Evolutionary conservation across 37 sponge, comb jelly and placozoan genomes (phyloP).

Genomic region (Spongia lamella): DNA sequence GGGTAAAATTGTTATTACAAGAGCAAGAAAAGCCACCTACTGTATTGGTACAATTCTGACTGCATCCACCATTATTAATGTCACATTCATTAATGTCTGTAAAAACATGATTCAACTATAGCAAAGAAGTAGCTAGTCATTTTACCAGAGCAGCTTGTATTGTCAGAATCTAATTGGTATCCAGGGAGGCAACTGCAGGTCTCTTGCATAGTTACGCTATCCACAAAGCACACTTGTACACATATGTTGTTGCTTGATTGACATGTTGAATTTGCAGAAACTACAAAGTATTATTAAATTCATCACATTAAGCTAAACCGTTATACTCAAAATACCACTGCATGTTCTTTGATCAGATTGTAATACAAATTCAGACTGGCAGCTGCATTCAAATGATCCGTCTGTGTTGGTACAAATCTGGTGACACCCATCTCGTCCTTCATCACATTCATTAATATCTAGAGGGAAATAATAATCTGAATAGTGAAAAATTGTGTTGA

Average conservation of each 20-base stretch:
- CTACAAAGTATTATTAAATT: no score
- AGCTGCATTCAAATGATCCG: slow-evolving; percentile 29
- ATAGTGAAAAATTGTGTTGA: no score
- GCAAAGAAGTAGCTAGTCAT: not conserved
- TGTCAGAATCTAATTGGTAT: no score
- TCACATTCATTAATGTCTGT: slow-evolving; percentile 14
- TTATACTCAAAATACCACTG: no score
- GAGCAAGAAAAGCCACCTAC: not conserved
- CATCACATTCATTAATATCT: slow-evolving; percentile 67
- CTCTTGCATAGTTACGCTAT: no score
- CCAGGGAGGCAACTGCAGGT: no score
- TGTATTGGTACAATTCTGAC: not conserved
- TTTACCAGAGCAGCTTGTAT: not conserved
- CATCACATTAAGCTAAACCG: no score
- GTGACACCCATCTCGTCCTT: slow-evolving; percentile 22
- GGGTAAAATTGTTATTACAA: no score
- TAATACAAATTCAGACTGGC: slow-evolving; percentile 31
- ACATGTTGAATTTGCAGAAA: no score
- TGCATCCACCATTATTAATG: not conserved
- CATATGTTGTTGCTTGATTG: no score
- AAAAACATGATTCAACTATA: not conserved
- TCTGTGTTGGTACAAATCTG: slow-evolving; percentile 38
- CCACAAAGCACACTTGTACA: no score
- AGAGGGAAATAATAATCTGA: not conserved
- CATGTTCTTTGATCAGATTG: slow-evolving; percentile 23